Evolutionary conservation across 2,888 invertebrate species (phyloP).

Genomic region (Drosophila vallismaia): DNA sequence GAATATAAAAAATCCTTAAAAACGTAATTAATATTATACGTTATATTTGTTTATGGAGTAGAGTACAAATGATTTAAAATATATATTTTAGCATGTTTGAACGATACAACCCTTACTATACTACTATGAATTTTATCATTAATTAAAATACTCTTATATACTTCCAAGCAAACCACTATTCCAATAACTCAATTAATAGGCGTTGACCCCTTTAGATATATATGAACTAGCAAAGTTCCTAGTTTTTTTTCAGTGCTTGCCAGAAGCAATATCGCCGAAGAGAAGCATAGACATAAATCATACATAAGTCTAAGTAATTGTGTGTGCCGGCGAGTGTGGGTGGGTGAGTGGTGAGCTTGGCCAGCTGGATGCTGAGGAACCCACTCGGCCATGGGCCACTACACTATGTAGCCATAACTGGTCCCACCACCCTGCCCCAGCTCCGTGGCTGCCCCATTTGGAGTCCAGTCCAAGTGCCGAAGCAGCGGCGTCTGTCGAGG

Average conservation of each 20-base stretch:
- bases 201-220: too few relatives aligned
- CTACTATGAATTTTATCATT: too few relatives aligned
- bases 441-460: slow-evolving; percentile 2
- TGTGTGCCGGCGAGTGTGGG: slow-evolving; percentile 49
- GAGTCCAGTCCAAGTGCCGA: slow-evolving; percentile 28
- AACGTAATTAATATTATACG: too few relatives aligned
- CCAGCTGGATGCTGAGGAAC: slow-evolving; percentile 16
- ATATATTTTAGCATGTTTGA: too few relatives aligned
- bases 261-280: slow-evolving; percentile 34
- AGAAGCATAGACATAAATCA: slow-evolving; percentile 47
- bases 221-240: not conserved
- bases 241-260: slow-evolving; percentile 18
- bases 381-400: slow-evolving; percentile 2
- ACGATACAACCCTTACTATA: too few relatives aligned
- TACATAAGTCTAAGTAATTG: slow-evolving; percentile 74
- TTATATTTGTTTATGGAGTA: too few relatives aligned
- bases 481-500: slow-evolving; percentile 54
- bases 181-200: too few relatives aligned
- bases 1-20: too few relatives aligned
- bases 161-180: too few relatives aligned
- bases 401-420: not conserved
- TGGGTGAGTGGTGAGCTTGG: slow-evolving; percentile 16
- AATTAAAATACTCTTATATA: too few relatives aligned
- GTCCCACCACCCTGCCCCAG: not conserved
- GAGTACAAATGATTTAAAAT: too few relatives aligned